Conservation (phyloP, 1,140 invertebrate genomes). For the Drosophila quadrilineata region DNA sequence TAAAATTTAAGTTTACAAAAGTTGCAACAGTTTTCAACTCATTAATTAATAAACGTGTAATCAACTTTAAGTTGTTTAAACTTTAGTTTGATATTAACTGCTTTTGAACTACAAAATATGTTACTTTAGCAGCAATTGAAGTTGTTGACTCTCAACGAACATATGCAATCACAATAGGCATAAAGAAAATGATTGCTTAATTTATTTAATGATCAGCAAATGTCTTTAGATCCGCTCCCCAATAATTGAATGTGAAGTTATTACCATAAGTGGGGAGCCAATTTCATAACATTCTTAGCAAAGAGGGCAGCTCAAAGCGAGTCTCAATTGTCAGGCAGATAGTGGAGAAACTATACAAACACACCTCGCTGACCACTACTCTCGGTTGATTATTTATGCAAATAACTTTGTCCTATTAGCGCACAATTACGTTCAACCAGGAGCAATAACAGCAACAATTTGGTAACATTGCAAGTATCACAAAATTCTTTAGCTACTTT, state of each 20-base stretch:
- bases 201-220: slow-evolving; percentile 72
- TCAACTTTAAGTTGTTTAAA: no score
- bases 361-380: no score
- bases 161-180: slow-evolving; percentile 55
- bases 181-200: slow-evolving; percentile 60
- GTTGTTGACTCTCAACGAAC: slow-evolving; percentile 58
- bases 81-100: no score
- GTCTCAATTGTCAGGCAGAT: no score
- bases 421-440: slow-evolving; percentile 28
- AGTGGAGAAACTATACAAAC: background rate
- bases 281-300: slow-evolving; percentile 28
- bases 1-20: no score
- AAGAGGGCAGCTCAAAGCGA: background rate
- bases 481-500: background rate
- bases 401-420: slow-evolving; percentile 40
- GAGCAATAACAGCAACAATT: no score
- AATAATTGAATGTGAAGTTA: slow-evolving; percentile 65
- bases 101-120: no score
- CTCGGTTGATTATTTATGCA: slow-evolving; percentile 44
- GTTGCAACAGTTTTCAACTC: no score
- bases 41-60: no score
- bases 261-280: slow-evolving; percentile 42
- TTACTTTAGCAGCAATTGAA: background rate
- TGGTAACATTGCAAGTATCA: slow-evolving; percentile 18
- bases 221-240: slow-evolving; percentile 38